Percentiles rank a stretch among this genome's conserved stretches.
These are phyloP conservation scores for Hozukius guyotensis DNA, from an alignment of 2,797 vertebrate genomes.

Conservation along the genomic window DNA sequence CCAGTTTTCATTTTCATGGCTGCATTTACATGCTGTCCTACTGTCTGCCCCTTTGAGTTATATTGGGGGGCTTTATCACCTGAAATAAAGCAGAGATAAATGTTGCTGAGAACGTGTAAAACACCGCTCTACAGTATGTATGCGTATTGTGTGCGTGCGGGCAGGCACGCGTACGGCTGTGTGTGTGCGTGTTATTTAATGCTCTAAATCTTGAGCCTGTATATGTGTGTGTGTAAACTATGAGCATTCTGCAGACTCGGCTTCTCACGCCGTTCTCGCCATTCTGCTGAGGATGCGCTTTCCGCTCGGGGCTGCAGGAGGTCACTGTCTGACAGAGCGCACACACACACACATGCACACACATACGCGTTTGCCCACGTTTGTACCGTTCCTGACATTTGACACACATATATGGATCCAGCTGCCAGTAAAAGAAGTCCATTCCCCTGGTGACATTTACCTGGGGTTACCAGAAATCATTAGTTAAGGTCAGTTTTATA, in stretches of 20 bases:
- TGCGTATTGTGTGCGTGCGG: background rate
- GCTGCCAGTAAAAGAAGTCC: conserved; percentile 51
- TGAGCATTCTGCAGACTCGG: conserved; percentile 74
- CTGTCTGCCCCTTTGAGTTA: conserved; percentile 71
- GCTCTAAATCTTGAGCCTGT: conserved; percentile 55
- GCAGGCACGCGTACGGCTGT: background rate
- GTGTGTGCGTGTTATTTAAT: conserved; percentile 59
- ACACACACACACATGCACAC: conserved; percentile 1
- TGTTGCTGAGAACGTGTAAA: conserved; percentile 76
- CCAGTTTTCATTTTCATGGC: conserved; percentile 75
- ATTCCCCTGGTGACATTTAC: conserved; percentile 69
- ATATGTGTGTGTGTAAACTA: conserved; percentile 57
- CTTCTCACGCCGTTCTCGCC: conserved; percentile 51
- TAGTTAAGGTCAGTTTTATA: conserved; percentile 66
- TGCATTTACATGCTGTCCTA: conserved; percentile 76
- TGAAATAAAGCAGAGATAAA: conserved; percentile 74
- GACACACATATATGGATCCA: conserved; percentile 66
- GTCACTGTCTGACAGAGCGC: conserved; percentile 67
- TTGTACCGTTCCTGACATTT: conserved; percentile 64
- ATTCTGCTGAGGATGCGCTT: conserved; percentile 77
- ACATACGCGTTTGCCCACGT: background rate
- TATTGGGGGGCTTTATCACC: conserved; percentile 72
- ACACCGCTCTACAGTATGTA: conserved; percentile 13
- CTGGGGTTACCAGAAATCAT: conserved; percentile 64
- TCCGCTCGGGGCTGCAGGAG: conserved; percentile 69